Percentiles rank a stretch among this genome's conserved stretches.
These are phyloP conservation scores for Anabas testudineus DNA, from an alignment of 2,797 vertebrate species.

Conservation along the genomic window DNA sequence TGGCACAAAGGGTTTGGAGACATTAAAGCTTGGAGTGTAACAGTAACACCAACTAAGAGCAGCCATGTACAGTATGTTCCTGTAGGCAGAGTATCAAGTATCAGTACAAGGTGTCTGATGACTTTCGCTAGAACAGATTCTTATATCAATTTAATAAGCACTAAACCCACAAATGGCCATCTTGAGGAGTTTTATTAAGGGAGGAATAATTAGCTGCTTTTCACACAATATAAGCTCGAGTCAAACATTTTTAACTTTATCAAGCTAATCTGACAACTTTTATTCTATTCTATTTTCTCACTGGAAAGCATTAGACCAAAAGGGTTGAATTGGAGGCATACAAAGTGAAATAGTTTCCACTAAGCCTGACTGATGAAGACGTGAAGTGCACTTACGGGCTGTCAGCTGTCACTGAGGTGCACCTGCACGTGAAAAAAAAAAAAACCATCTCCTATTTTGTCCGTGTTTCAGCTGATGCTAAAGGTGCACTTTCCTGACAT, in stretches of 20 bases:
- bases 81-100: too few relatives aligned
- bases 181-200: neutral
- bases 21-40: slow-evolving; percentile 14
- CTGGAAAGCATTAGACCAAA: neutral
- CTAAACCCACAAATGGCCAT: neutral
- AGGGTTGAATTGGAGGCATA: neutral
- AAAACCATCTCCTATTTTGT: too few relatives aligned
- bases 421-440: neutral
- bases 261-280: neutral
- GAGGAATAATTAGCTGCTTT: neutral
- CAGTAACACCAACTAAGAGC: too few relatives aligned
- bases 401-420: neutral
- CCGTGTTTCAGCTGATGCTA: neutral
- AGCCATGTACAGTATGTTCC: too few relatives aligned
- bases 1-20: neutral
- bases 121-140: too few relatives aligned
- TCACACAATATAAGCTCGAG: neutral
- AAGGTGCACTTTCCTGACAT: neutral
- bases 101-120: too few relatives aligned
- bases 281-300: too few relatives aligned
- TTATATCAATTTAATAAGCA: neutral
- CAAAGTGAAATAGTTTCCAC: neutral
- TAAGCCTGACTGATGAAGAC: neutral
- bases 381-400: slow-evolving; percentile 4
- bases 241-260: neutral